Percentiles rank a stretch among this genome's conserved stretches.
phyloP scores from a whole-genome alignment of 2,888 invertebrate species.

The Trachelus troglodyta region DNA sequence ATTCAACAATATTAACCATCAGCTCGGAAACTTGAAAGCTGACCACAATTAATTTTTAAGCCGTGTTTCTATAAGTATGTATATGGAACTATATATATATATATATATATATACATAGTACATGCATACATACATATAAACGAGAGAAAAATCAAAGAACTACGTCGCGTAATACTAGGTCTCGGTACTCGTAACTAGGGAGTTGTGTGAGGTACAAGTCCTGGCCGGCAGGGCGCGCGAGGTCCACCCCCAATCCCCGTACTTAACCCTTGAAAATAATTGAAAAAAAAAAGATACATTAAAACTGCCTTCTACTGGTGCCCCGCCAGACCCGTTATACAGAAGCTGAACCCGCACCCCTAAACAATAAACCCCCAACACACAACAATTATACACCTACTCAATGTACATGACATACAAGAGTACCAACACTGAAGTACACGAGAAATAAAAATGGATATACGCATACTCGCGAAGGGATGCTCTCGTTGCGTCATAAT shows the following conservation, averaged over 20 bases:
- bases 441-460: constrained; percentile 4
- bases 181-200: constrained; percentile 67
- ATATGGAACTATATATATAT: background rate
- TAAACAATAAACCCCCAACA: constrained; percentile 2
- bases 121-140: background rate
- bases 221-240: constrained; percentile 67
- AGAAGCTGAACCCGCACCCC: constrained; percentile 30
- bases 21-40: constrained; percentile 6
- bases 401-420: no score
- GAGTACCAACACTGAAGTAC: background rate
- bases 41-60: constrained; percentile 9
- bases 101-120: background rate
- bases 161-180: constrained; percentile 53
- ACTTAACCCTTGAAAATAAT: constrained; percentile 50
- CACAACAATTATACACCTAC: no score
- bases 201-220: constrained; percentile 67
- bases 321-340: constrained; percentile 28
- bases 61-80: background rate
- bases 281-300: constrained; percentile 9
- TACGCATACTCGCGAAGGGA: constrained; percentile 1
- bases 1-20: constrained; percentile 1
- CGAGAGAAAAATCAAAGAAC: constrained; percentile 8
- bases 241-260: constrained; percentile 64
- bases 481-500: no score
- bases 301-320: constrained; percentile 35